Base-by-base conservation (phyloP, 1,140 invertebrate genomes). In the Calephelis virginiensis region DNA sequence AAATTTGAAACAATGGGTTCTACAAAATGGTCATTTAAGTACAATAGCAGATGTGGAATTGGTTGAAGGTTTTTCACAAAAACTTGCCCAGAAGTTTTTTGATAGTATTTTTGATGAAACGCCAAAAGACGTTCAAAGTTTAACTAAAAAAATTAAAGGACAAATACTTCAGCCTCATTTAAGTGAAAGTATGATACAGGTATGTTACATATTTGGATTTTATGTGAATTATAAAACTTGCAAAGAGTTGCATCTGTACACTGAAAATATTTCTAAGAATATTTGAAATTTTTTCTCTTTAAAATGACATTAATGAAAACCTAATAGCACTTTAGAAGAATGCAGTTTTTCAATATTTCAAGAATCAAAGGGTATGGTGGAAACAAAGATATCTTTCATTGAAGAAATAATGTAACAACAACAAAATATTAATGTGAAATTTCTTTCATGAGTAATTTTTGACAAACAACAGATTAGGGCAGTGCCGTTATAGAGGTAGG, bases 21-120 rank as follows among this genome's bases (percentile, higher is more conserved):
- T 60, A 13, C 78, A 66, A 62, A 80, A 86, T 79, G 88, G 88
- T 6, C 10, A 77, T 13, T 60, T 89, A n/a, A 82, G 82, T 64
- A 72, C 63, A 56, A 61, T 89, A 64, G 71, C 76, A 8, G 83
- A 89, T 49, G 61, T 89, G 64, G 78, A 83, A 69, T 59, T 67
- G 62, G 71, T 90, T 45, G 80, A 90, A 14, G 85, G 85, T 1
- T 85, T 90, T 61, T 77, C 79, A 9, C 79, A 86, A 12, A 89
- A 76, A 61, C 72, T 73, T 46, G 71, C 77, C 0, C 74, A 74
- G 0, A 90, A 88, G 68, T 61, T 90, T 6, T 88, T 77, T 73
- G 78, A 85, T 28, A 89, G 85, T 59, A 86, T 90, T 64, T 56
- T 89, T 13, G 69, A 80, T 59, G 84, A 78, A 0, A 69, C 78